Conservation (phyloP, 2,888 invertebrate genomes). For the Camponotus fellah region DNA sequence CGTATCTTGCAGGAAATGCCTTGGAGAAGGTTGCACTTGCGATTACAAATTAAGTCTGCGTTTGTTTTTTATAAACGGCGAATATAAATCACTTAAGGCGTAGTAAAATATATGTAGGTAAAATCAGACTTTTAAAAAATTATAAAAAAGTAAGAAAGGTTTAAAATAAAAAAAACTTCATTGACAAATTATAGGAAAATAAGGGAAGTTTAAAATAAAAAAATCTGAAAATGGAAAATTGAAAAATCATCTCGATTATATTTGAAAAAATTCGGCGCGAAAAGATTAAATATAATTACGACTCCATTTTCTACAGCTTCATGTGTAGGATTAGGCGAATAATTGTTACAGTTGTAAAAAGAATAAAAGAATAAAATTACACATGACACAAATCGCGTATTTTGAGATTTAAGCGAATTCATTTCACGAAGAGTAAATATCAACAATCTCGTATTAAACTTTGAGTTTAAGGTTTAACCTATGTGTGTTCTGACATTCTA, state of each 20-base stretch:
- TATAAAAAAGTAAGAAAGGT: background rate
- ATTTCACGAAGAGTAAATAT: background rate
- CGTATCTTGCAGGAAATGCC: background rate
- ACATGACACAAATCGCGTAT: background rate
- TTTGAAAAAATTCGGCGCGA: background rate
- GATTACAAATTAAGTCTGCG: background rate
- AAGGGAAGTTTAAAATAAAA: background rate
- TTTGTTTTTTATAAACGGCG: background rate
- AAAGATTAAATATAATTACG: background rate
- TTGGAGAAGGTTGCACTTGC: background rate
- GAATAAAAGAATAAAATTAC: background rate
- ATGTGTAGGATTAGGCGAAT: background rate
- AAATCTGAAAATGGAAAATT: background rate
- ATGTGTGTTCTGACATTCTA: slow-evolving; percentile 21
- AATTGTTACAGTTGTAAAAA: background rate
- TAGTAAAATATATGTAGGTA: background rate
- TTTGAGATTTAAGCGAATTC: background rate
- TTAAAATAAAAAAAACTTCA: background rate
- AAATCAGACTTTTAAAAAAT: background rate
- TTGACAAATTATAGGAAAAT: background rate
- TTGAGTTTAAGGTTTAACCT: background rate
- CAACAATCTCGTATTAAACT: background rate
- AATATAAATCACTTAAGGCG: background rate
- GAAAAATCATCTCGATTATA: background rate
- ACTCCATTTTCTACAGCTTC: background rate